These are phyloP conservation scores for Lymantria dispar DNA, from an alignment of 2,888 invertebrate genomes.

Conservation along the genomic window DNA sequence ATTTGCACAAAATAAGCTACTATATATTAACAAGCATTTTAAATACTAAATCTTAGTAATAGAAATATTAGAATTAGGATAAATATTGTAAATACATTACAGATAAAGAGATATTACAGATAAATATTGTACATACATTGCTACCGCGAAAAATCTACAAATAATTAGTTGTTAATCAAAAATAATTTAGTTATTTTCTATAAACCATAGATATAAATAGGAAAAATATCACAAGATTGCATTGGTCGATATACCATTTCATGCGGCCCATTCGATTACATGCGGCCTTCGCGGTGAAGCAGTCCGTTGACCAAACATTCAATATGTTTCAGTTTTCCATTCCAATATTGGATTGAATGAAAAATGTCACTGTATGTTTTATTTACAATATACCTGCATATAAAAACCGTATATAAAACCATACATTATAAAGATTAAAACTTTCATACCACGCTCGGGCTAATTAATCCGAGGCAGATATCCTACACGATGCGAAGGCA, in stretches of 20 bases:
- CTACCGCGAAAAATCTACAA: too few species aligned
- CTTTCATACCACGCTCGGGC: conserved; percentile 50
- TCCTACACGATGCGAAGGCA: conserved; percentile 52
- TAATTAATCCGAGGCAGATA: conserved; percentile 63
- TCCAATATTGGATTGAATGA: conserved; percentile 45
- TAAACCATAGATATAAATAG: conserved; percentile 26
- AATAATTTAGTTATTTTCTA: conserved; percentile 53
- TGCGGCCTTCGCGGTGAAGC: conserved; percentile 54
- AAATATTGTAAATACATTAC: too few species aligned
- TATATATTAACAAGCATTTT: too few species aligned
- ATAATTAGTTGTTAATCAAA: conserved; percentile 15
- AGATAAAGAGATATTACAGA: too few species aligned
- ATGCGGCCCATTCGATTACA: conserved; percentile 63
- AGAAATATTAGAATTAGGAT: too few species aligned
- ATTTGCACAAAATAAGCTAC: too few species aligned
- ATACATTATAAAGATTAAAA: conserved; percentile 63
- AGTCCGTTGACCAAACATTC: conserved; percentile 56
- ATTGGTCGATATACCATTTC: conserved; percentile 48
- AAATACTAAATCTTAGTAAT: too few species aligned
- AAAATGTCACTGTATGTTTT: conserved; percentile 38
- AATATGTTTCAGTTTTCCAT: conserved; percentile 50
- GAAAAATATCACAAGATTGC: conserved; percentile 1
- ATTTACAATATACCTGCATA: conserved; percentile 1
- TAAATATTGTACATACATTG: too few species aligned
- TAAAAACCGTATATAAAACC: conserved; percentile 12